phyloP scores from a whole-genome alignment of 2,888 invertebrate genomes.

The Orgyia antiqua region DNA sequence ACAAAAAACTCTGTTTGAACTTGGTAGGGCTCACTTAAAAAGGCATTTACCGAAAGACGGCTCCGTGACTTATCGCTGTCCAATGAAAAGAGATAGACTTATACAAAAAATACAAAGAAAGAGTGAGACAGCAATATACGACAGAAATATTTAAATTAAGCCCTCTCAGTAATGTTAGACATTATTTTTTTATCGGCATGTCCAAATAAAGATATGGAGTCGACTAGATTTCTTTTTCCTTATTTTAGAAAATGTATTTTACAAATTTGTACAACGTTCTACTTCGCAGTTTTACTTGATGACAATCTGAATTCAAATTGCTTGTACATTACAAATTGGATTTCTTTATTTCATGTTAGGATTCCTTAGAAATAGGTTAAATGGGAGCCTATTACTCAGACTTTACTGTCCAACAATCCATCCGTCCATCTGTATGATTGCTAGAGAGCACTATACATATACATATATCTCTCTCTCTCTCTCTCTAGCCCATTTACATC shows the following conservation, averaged over 20 bases:
- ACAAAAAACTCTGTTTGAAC: constrained; percentile 34
- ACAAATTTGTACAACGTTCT: constrained; percentile 25
- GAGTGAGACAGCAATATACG: constrained; percentile 35
- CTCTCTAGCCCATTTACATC: too few species aligned
- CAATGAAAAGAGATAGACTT: constrained; percentile 33
- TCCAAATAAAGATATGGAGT: constrained; percentile 67
- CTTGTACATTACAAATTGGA: constrained; percentile 15
- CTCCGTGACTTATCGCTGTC: constrained; percentile 56
- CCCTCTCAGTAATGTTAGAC: constrained; percentile 66
- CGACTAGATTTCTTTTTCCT: constrained; percentile 24
- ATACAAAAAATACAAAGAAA: constrained; percentile 11
- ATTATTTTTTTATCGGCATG: constrained; percentile 73
- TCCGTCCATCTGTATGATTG: too few species aligned
- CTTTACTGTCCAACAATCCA: too few species aligned
- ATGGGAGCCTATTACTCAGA: too few species aligned
- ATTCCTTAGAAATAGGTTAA: too few species aligned
- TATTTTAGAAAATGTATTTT: constrained; percentile 37
- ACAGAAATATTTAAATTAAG: constrained; percentile 74
- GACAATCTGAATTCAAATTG: constrained; percentile 18
- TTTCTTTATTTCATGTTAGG: constrained; percentile 7
- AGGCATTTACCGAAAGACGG: constrained; percentile 55
- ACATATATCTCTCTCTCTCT: too few species aligned
- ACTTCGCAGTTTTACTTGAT: constrained; percentile 19
- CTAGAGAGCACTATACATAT: too few species aligned
- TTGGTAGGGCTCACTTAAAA: constrained; percentile 63